phyloP scores from a whole-genome alignment of 2,797 vertebrate species.

The Peromyscus nudipes region DNA sequence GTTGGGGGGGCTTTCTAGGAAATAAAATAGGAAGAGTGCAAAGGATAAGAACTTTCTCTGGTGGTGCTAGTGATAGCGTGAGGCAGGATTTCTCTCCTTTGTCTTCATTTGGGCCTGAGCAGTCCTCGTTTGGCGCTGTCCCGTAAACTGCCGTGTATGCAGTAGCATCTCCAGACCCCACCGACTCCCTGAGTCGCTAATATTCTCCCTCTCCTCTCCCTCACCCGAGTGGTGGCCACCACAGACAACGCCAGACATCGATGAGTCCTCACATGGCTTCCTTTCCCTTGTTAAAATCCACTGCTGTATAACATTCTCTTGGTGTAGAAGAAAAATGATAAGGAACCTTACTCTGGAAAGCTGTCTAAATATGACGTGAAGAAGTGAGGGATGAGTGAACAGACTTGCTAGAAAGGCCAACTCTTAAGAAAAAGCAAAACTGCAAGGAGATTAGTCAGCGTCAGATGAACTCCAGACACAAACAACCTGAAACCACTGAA shows the following conservation, averaged over 20 bases:
- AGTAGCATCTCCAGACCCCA: neutral
- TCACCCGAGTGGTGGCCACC: neutral
- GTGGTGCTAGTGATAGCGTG: neutral
- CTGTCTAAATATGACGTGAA: neutral
- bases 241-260: neutral
- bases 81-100: neutral
- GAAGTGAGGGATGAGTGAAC: neutral
- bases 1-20: neutral
- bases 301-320: neutral
- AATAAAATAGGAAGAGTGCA: neutral
- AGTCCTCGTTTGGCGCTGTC: neutral
- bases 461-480: neutral
- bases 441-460: neutral
- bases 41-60: neutral
- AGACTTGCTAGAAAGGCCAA: neutral
- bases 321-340: neutral
- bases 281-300: neutral
- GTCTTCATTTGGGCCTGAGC: neutral
- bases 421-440: neutral
- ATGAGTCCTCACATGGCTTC: too few species aligned
- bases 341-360: neutral
- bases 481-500: neutral
- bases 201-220: too few species aligned
- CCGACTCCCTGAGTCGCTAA: neutral
- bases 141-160: rapidly evolving